Evolutionary conservation across 2,113 vertebrate genomes (phyloP).

Genomic region (Trichomycterus rosablanca): DNA sequence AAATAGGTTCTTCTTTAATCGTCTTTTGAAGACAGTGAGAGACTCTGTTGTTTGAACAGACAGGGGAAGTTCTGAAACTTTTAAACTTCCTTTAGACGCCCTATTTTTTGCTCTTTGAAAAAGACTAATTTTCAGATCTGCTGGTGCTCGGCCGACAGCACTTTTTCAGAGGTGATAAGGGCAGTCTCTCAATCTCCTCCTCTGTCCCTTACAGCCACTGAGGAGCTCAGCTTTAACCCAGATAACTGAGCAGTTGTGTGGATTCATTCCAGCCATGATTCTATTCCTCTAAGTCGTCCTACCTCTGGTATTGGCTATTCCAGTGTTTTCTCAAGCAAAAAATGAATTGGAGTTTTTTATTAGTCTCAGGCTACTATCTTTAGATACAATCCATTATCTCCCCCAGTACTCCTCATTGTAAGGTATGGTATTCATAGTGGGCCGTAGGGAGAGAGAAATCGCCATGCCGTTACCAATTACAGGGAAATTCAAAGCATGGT

Average conservation of each 20-base stretch:
- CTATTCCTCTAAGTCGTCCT: constrained; percentile 22
- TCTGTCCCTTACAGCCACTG: constrained; percentile 20
- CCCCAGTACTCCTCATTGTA: constrained; percentile 22
- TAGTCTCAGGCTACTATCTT: constrained; percentile 16
- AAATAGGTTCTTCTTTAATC: too few species aligned
- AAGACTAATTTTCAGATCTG: constrained; percentile 55
- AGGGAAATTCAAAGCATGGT: constrained; percentile 66
- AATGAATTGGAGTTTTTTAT: constrained; percentile 31
- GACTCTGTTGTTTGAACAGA: too few species aligned
- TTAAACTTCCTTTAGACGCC: not conserved
- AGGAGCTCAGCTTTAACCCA: constrained; percentile 24
- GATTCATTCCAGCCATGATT: constrained; percentile 37
- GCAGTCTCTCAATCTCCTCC: constrained; percentile 24
- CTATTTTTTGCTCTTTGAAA: constrained; percentile 39
- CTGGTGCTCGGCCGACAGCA: constrained; percentile 48
- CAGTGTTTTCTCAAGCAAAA: constrained; percentile 34
- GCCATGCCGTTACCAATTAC: constrained; percentile 62
- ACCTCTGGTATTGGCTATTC: constrained; percentile 20
- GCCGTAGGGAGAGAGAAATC: constrained; percentile 36
- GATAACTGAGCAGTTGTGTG: constrained; percentile 29
- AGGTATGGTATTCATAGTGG: constrained; percentile 36
- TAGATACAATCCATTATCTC: constrained; percentile 24
- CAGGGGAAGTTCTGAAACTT: too few species aligned
- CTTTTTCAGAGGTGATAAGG: constrained; percentile 60
- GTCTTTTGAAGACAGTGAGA: too few species aligned